Percentiles rank a stretch among this genome's conserved stretches.
Conservation (phyloP, 1,140 invertebrate genomes). For the Drosophila mayri region DNA sequence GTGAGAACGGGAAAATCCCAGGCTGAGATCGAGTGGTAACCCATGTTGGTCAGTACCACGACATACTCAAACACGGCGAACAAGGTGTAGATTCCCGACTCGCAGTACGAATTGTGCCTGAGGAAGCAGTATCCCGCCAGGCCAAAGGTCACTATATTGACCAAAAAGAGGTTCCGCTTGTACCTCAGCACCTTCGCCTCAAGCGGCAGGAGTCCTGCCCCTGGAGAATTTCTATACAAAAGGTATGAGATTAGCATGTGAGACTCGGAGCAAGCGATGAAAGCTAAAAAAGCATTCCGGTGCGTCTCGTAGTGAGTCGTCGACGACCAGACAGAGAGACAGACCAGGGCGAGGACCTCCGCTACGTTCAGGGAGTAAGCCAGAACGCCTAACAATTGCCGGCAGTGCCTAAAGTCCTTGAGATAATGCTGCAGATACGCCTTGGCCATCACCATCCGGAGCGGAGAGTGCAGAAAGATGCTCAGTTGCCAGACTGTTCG, state of each 20-base stretch:
- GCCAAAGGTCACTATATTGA: constrained; percentile 92
- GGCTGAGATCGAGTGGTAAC: not conserved
- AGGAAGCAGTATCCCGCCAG: constrained; percentile 95
- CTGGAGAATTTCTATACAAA: constrained; percentile 86
- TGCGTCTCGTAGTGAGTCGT: constrained; percentile 94
- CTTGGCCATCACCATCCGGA: constrained; percentile 89
- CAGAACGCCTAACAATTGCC: constrained; percentile 88
- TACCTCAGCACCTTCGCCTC: constrained; percentile 90
- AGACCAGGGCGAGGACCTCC: constrained; percentile 93
- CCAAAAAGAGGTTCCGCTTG: constrained; percentile 90
- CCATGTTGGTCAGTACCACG: not conserved
- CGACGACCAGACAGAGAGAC: constrained; percentile 95
- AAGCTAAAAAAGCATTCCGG: constrained; percentile 95
- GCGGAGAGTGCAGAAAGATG: constrained; percentile 92
- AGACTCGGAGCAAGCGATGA: constrained; percentile 94
- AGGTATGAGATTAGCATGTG: constrained; percentile 95
- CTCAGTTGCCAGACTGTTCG: constrained; percentile 94
- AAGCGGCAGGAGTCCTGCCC: constrained; percentile 85
- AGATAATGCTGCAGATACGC: constrained; percentile 89
- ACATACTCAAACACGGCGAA: constrained; percentile 96
- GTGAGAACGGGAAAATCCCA: not conserved
- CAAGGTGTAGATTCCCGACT: constrained; percentile 96
- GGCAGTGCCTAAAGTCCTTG: constrained; percentile 86
- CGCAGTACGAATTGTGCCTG: constrained; percentile 96
- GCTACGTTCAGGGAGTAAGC: constrained; percentile 91